A percentile compares a stretch with the other conserved stretches of the same genome.
phyloP scores from a whole-genome alignment of 2,888 invertebrate genomes.

The Panzeria rudis region DNA sequence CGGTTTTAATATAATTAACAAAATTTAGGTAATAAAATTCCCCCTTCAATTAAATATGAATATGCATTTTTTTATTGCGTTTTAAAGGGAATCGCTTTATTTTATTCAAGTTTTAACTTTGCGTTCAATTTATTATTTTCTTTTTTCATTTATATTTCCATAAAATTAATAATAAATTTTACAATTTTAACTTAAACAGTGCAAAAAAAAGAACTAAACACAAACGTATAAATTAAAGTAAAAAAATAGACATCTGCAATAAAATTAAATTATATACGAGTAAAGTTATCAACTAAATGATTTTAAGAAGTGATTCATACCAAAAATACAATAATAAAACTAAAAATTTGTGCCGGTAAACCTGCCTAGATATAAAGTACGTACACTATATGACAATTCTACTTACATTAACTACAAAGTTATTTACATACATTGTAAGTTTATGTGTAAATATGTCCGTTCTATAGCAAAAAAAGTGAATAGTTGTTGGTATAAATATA shows the following conservation, averaged over 20 bases:
- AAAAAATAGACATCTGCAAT: constrained; percentile 12
- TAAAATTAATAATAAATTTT: constrained; percentile 7
- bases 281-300: constrained; percentile 1
- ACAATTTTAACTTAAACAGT: constrained; percentile 21
- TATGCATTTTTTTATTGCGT: background rate
- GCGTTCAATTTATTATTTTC: constrained; percentile 1
- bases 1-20: background rate
- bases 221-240: background rate
- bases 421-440: constrained; percentile 27
- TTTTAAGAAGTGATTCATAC: background rate
- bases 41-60: background rate
- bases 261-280: constrained; percentile 2
- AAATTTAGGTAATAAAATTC: background rate
- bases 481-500: background rate
- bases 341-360: constrained; percentile 54
- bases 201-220: constrained; percentile 4
- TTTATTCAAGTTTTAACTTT: constrained; percentile 21
- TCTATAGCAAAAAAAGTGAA: background rate
- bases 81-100: constrained; percentile 30
- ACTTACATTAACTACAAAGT: constrained; percentile 19
- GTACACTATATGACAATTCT: background rate
- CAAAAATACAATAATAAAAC: constrained; percentile 13
- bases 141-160: constrained; percentile 7
- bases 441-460: background rate
- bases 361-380: constrained; percentile 18